Evolutionary conservation across 2,797 vertebrate species (phyloP), one percentile per base, ranked within the genome.

Genomic region (Australoheros facetus): DNA sequence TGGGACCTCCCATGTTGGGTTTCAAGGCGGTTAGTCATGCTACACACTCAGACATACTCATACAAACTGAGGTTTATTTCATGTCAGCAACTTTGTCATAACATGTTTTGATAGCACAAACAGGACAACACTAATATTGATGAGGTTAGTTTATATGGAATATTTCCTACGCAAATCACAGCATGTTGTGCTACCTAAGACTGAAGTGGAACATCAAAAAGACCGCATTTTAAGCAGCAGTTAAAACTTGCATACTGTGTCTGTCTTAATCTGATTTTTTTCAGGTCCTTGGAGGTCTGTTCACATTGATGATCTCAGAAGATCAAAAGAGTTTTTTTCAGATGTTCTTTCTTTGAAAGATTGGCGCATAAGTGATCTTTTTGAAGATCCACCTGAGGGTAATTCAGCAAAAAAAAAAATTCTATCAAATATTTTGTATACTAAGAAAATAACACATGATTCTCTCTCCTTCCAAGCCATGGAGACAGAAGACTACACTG

Each of bases 301-400:
- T 83, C 96, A 97, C 60, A 96, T 97, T 0, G 96, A 97, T 0
- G 96, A 97, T 82, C 94, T 97, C 23, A 95, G 92, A 83, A 93
- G 89, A 21, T 95, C 96, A 69, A 93, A 88, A 9, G 87, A 94
- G 85, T 96, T 97, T 94, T 83, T 88, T 39, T 93, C 95, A 0
- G 94, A 97, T 17, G 11, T 96, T 53, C 56, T 79, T 53, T 79
- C 53, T 13, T 69, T 87, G 59, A 84, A 84, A 64, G 75, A 85
- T 2, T 28, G 19, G 1, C 1, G 30, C 28, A 82, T 88, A 5
- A 88, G 88, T 75, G 62, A 86, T 23, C 73, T 89, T 66, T 89
- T 89, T 79, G 1, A 78, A 73, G 79, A 83, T 69, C 82, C 19
- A 28, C 5, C 59, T 4, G 37, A 86, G 16, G 82, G 88, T 89